Evolutionary conservation across 92 coral and sea anemone genomes (phyloP).

Genomic region (Porites lobata): DNA sequence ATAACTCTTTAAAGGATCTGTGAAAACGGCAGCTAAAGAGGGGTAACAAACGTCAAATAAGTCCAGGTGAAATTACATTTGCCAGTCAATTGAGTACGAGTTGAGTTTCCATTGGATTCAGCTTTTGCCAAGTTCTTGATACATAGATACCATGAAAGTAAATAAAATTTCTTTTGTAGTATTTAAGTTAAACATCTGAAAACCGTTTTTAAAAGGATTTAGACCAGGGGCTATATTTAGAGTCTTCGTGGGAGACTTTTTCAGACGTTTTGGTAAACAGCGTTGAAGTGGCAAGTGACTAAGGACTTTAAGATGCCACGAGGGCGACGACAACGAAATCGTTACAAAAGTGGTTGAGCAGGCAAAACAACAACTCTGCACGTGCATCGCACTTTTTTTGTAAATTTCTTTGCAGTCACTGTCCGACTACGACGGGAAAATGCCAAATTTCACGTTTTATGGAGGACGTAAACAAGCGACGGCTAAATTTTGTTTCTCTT

Average conservation of each 20-base stretch:
- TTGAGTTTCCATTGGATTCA: too few species aligned
- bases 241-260: constrained; percentile 7
- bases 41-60: not conserved
- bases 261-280: not conserved
- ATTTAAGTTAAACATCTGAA: not conserved
- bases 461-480: too few species aligned
- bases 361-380: too few species aligned
- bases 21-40: not conserved
- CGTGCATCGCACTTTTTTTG: too few species aligned
- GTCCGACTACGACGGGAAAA: too few species aligned
- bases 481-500: too few species aligned
- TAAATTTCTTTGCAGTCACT: too few species aligned
- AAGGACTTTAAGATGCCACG: constrained; percentile 14
- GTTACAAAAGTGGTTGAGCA: constrained; percentile 1
- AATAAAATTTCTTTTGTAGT: too few species aligned
- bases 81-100: not conserved
- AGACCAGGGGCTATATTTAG: not conserved
- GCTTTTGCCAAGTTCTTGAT: too few species aligned
- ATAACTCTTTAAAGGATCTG: not conserved
- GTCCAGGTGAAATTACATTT: not conserved
- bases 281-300: constrained; percentile 9
- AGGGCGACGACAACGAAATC: constrained; percentile 4
- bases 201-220: not conserved
- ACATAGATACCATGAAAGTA: too few species aligned
- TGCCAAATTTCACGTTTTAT: too few species aligned